phyloP scores from a whole-genome alignment of 2,797 vertebrate genomes.

The Alouatta caraya region DNA sequence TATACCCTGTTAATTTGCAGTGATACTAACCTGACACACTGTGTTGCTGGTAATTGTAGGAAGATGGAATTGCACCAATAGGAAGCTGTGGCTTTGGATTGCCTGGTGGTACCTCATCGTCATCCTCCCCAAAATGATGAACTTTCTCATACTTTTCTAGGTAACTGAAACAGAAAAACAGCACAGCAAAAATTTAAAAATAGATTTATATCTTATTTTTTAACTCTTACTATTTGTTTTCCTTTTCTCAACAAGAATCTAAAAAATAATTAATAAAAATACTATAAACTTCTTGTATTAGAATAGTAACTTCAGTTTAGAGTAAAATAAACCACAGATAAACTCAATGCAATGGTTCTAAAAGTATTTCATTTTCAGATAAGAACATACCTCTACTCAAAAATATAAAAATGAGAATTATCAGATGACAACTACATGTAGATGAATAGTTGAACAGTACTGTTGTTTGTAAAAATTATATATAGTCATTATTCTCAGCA shows the following conservation, averaged over 20 bases:
- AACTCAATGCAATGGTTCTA: constrained; percentile 5
- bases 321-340: background rate
- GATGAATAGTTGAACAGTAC: background rate
- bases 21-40: constrained; percentile 91
- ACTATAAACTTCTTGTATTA: background rate
- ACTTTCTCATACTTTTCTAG: constrained; percentile 99
- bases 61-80: constrained; percentile 98
- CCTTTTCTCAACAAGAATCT: background rate
- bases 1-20: background rate
- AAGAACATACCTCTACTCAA: background rate
- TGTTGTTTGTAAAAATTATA: background rate
- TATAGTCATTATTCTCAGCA: background rate
- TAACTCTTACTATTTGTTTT: background rate
- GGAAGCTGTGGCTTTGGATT: constrained; percentile 97
- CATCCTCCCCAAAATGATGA: constrained; percentile 99
- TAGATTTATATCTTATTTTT: constrained; percentile 21
- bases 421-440: background rate
- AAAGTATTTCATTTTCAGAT: constrained; percentile 4
- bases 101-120: constrained; percentile 97
- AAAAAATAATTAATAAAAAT: background rate
- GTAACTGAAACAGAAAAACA: constrained; percentile 89
- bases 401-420: background rate
- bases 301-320: background rate
- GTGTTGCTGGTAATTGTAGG: constrained; percentile 99
- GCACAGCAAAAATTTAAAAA: constrained; percentile 32